Conservation (phyloP, 2,113 vertebrate genomes). For the Rissa tridactyla region DNA sequence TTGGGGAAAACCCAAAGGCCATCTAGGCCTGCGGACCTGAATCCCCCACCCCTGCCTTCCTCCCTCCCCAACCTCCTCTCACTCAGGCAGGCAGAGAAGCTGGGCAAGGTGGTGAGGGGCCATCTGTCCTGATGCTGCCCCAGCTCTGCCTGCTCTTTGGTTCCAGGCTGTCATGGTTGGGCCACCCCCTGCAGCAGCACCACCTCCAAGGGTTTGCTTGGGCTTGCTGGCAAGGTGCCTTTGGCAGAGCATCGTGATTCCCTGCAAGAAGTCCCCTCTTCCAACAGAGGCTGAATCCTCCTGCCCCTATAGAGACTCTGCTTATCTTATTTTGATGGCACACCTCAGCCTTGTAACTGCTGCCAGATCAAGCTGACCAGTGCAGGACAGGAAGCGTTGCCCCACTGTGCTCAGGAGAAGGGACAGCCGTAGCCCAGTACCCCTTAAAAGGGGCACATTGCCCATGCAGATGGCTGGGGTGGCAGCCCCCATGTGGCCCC, state of each 20-base stretch:
- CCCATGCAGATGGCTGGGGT: background rate
- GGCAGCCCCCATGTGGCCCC: background rate
- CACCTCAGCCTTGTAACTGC: slow-evolving; percentile 15
- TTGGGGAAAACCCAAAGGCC: background rate
- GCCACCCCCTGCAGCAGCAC: background rate
- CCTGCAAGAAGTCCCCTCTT: background rate
- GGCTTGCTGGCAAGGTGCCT: background rate
- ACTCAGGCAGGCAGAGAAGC: background rate
- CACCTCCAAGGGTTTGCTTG: background rate
- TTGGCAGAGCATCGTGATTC: background rate
- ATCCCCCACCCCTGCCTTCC: background rate
- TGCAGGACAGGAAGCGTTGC: background rate
- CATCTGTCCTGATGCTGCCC: background rate
- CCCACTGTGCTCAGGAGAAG: background rate
- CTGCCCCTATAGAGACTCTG: background rate
- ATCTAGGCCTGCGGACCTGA: background rate
- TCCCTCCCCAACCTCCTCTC: background rate
- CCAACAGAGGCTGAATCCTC: background rate
- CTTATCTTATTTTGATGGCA: background rate
- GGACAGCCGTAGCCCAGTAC: background rate
- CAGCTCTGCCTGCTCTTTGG: background rate
- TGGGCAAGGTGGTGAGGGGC: background rate
- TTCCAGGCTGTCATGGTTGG: background rate
- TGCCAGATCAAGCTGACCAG: background rate
- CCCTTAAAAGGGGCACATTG: background rate